Base-by-base conservation (phyloP, 2,797 vertebrate genomes). In the Glossophaga mutica region DNA sequence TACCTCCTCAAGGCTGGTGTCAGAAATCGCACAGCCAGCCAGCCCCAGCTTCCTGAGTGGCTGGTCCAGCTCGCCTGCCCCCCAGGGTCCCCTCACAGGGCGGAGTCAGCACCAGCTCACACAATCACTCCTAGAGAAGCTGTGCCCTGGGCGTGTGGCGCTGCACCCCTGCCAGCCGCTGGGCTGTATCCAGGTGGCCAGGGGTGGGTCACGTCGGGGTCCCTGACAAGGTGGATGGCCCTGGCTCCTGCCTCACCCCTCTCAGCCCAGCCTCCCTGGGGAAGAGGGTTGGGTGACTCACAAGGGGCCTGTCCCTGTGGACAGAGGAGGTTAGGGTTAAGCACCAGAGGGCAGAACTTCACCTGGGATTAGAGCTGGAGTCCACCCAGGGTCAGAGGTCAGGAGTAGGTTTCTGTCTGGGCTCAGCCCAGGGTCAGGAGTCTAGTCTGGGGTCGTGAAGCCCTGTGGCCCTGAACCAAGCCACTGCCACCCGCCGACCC, bases 1-100 rank as follows among this genome's bases (percentile, higher is more conserved):
- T 91, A 99, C 99, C 99, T 99, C 99, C 95, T 99, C 99, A 50
- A 99, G 98, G 4, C 98, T 99, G 97, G 99, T 99, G 98, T 99
- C 99, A 0, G 99, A 99, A 91, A 99, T 98, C 44, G 99, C 99
- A 0, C 99, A 99, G 98, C 99, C 98, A n/a, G 98, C 97, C 89
- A 99, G 96, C 67, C 99, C 99, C 93, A 99, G 95, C 2, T 99
- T 98, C 0, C 50, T 84, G 96, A 99, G 98, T 50, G n/a, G 98
- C 4, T 86, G 71, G 0, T 99, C 99, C 97, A 99, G 98, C 90
- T 99, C 98, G 67, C 99, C 98, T 59, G 57, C 10, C 57, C 0
- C 99, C 99, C 94, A 98, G 99, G 18, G 99, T 99, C 0, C 99
- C 98, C 0, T 46, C 46, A 44, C 99, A 99, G 2, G 99, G 99